Conservation (phyloP, 2,888 invertebrate species). For the Argynnis bischoffii region DNA sequence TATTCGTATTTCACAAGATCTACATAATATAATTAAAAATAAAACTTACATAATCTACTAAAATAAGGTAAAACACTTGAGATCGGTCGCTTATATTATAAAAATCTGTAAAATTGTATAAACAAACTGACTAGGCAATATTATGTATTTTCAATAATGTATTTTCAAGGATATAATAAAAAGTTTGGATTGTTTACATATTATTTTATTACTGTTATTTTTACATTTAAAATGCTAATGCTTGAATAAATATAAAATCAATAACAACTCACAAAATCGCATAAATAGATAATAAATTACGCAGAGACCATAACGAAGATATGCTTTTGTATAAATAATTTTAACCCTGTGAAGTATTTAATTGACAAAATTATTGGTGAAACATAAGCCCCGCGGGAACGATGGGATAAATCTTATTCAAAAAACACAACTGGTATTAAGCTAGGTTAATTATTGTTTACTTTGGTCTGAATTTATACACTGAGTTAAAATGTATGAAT, state of each 20-base stretch:
- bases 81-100: conserved; percentile 30
- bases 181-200: conserved; percentile 5
- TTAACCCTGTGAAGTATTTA: conserved; percentile 76
- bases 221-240: conserved; percentile 10
- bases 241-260: not conserved
- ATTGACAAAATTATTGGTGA: conserved; percentile 77
- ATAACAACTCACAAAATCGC: conserved; percentile 6
- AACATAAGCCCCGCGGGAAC: conserved; percentile 61
- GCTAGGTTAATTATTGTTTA: conserved; percentile 30
- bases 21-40: conserved; percentile 47
- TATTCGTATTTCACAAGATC: conserved; percentile 70
- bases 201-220: conserved; percentile 13
- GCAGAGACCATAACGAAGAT: conserved; percentile 54
- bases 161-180: not conserved
- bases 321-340: conserved; percentile 64
- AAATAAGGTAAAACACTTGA: conserved; percentile 30
- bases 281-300: conserved; percentile 21
- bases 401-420: conserved; percentile 19
- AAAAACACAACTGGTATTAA: conserved; percentile 19
- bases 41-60: conserved; percentile 37
- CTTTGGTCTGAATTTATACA: conserved; percentile 36
- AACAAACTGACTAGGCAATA: conserved; percentile 31
- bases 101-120: conserved; percentile 32
- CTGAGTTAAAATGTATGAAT: conserved; percentile 18
- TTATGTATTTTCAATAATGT: conserved; percentile 10